Conservation (phyloP, 2,797 vertebrate species). For the Coregonus sp. region DNA sequence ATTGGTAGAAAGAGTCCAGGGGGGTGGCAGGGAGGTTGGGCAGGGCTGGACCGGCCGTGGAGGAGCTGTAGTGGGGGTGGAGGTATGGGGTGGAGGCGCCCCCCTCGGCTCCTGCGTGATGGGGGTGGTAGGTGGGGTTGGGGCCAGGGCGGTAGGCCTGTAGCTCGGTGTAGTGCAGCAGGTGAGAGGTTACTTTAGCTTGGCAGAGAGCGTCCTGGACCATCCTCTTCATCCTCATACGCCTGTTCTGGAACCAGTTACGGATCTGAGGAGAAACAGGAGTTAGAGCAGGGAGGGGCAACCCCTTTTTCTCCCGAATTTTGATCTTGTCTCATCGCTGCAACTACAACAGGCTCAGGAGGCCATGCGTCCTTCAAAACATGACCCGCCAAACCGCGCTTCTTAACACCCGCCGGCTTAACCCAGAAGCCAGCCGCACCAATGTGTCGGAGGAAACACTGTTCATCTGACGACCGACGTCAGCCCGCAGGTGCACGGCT, state of each 20-base stretch:
- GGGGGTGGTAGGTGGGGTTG: constrained; percentile 63
- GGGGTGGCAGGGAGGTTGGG: constrained; percentile 38
- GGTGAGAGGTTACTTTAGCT: constrained; percentile 68
- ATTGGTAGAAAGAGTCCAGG: constrained; percentile 72
- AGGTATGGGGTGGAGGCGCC: constrained; percentile 47
- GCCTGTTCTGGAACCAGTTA: constrained; percentile 84
- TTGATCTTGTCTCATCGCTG: too few species aligned
- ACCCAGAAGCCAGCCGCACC: too few species aligned
- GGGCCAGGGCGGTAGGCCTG: constrained; percentile 67
- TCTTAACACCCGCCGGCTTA: too few species aligned
- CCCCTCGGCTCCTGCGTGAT: constrained; percentile 39
- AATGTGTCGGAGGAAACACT: too few species aligned
- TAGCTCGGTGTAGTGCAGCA: constrained; percentile 74
- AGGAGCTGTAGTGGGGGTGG: constrained; percentile 60
- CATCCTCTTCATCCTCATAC: constrained; percentile 82
- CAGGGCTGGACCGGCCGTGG: constrained; percentile 26
- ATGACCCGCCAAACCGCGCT: too few species aligned
- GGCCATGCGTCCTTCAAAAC: too few species aligned
- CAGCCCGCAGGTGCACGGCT: too few species aligned
- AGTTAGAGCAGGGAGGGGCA: background rate
- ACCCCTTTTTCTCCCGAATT: too few species aligned
- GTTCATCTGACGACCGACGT: too few species aligned
- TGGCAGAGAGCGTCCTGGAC: constrained; percentile 79
- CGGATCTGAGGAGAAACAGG: constrained; percentile 65
- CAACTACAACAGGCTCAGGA: too few species aligned